Conservation (phyloP, 2,888 invertebrate genomes). For the Junonia oenone region DNA sequence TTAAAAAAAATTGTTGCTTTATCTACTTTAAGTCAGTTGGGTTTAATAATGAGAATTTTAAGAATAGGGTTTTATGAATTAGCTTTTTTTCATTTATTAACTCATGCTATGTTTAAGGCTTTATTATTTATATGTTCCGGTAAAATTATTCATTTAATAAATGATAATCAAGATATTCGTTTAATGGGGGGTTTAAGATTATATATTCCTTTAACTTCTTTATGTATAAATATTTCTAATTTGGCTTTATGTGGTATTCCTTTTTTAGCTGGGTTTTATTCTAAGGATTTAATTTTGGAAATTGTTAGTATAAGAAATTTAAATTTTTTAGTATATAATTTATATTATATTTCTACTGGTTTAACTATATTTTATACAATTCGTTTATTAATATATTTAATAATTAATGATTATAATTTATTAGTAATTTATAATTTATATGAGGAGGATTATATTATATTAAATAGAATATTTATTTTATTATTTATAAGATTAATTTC, state of each 20-base stretch:
- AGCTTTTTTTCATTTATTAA: constrained; percentile 85
- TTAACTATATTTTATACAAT: constrained; percentile 79
- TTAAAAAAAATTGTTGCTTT: constrained; percentile 89
- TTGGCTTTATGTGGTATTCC: constrained; percentile 82
- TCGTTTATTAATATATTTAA: constrained; percentile 78
- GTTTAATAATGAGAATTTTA: constrained; percentile 84
- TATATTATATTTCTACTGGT: constrained; percentile 78
- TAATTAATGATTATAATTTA: constrained; percentile 71
- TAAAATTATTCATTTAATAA: constrained; percentile 82
- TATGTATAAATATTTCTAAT: constrained; percentile 79
- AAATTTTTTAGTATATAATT: constrained; percentile 75
- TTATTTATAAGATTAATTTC: constrained; percentile 73
- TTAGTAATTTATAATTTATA: constrained; percentile 64
- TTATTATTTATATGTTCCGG: constrained; percentile 87
- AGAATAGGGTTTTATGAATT: constrained; percentile 75
- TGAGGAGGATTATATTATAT: constrained; percentile 69
- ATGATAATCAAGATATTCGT: constrained; percentile 84
- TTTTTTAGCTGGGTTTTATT: constrained; percentile 83
- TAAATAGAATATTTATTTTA: constrained; percentile 69
- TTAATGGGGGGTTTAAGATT: constrained; percentile 71
- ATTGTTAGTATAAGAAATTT: constrained; percentile 29
- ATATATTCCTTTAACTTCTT: constrained; percentile 72
- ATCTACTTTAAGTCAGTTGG: constrained; percentile 87
- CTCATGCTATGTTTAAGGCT: constrained; percentile 88
- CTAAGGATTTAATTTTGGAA: constrained; percentile 51